A percentile compares a stretch with the other conserved stretches of the same genome.
phyloP scores from a whole-genome alignment of 2,888 invertebrate species.

The Drosophila putrida region DNA sequence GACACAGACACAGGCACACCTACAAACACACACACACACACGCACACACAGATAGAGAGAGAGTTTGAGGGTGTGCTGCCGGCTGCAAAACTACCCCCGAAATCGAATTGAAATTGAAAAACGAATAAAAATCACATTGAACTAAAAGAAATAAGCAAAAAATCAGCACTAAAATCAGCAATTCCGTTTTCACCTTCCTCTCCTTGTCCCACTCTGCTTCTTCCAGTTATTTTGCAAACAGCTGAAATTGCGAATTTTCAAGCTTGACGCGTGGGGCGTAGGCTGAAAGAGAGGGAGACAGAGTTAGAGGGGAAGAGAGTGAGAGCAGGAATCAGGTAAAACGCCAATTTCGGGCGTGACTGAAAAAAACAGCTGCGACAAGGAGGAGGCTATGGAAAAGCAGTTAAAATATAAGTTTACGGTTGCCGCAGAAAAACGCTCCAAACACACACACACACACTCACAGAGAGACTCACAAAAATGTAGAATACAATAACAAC shows the following conservation, averaged over 20 bases:
- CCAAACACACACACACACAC: too few relatives aligned
- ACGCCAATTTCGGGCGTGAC: slow-evolving; percentile 48
- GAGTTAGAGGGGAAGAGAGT: neutral
- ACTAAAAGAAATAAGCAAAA: slow-evolving; percentile 32
- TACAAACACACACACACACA: slow-evolving; percentile 25
- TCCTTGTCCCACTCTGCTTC: neutral
- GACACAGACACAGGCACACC: slow-evolving; percentile 38
- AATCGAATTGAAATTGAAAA: slow-evolving; percentile 59
- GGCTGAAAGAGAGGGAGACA: neutral
- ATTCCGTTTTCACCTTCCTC: neutral
- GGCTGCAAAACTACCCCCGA: slow-evolving; percentile 71
- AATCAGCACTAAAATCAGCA: slow-evolving; percentile 35
- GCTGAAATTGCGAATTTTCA: slow-evolving; percentile 42
- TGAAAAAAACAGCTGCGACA: slow-evolving; percentile 47
- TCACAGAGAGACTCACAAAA: slow-evolving; percentile 24
- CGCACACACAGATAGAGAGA: slow-evolving; percentile 31
- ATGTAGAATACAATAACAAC: slow-evolving; percentile 46
- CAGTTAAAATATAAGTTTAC: slow-evolving; percentile 37
- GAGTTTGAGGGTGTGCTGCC: slow-evolving; percentile 71
- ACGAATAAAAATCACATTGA: slow-evolving; percentile 46
- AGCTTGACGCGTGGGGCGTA: slow-evolving; percentile 24
- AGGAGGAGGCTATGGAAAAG: slow-evolving; percentile 56
- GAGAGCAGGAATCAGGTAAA: slow-evolving; percentile 32
- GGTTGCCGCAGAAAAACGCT: slow-evolving; percentile 2
- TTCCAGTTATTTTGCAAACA: slow-evolving; percentile 27